phyloP scores from a whole-genome alignment of 2,888 invertebrate species.

The Andricus curvator region DNA sequence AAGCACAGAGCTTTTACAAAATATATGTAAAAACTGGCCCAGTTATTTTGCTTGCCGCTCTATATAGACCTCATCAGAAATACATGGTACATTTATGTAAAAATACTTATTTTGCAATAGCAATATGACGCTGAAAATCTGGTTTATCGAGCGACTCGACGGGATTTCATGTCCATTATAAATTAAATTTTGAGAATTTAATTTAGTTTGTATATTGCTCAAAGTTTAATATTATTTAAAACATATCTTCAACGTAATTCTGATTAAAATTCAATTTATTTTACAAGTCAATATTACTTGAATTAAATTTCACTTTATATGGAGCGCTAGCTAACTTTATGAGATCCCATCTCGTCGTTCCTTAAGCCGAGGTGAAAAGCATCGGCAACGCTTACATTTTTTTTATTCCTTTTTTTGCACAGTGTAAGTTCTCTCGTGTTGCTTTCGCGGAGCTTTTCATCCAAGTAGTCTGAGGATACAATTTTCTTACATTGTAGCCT shows the following conservation, averaged over 20 bases:
- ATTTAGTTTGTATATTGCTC: too few relatives aligned
- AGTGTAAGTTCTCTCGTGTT: neutral
- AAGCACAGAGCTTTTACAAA: constrained; percentile 72
- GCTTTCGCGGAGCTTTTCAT: neutral
- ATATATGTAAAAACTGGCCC: constrained; percentile 60
- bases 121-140: constrained; percentile 61
- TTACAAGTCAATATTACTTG: neutral
- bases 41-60: neutral
- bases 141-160: constrained; percentile 51
- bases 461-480: constrained; percentile 11
- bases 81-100: constrained; percentile 37
- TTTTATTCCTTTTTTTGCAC: neutral
- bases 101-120: constrained; percentile 63
- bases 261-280: neutral
- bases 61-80: neutral
- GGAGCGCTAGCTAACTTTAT: constrained; percentile 47
- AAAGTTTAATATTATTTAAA: neutral
- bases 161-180: constrained; percentile 48
- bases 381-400: constrained; percentile 60
- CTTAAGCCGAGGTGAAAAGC: constrained; percentile 31
- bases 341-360: constrained; percentile 58
- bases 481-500: constrained; percentile 11
- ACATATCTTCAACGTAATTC: neutral
- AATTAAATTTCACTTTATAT: neutral
- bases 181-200: neutral